phyloP scores from a whole-genome alignment of 2,888 invertebrate genomes.

The Pandemis cinnamomeana region DNA sequence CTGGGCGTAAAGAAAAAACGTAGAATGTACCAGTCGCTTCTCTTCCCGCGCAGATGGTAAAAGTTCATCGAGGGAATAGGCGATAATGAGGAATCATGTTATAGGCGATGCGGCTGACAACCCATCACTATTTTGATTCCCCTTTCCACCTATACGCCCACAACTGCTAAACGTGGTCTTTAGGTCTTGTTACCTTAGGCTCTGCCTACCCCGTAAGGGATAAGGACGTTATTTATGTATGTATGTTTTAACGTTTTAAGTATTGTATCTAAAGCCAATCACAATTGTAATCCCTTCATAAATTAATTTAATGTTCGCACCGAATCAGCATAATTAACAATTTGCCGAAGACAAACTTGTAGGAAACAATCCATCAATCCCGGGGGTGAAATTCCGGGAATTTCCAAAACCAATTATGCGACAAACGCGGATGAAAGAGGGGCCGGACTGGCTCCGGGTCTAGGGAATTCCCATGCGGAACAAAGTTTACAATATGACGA shows the following conservation, averaged over 20 bases:
- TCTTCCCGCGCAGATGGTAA: too few relatives aligned
- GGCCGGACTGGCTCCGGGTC: constrained; percentile 31
- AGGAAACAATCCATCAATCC: constrained; percentile 75
- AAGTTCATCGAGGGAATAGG: too few relatives aligned
- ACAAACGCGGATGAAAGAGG: constrained; percentile 50
- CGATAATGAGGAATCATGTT: too few relatives aligned
- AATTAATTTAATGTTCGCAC: constrained; percentile 49
- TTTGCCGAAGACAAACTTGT: constrained; percentile 67
- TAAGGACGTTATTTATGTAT: too few relatives aligned
- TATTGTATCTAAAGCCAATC: constrained; percentile 19
- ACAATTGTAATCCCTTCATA: constrained; percentile 33
- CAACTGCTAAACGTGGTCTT: too few relatives aligned
- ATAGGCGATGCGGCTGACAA: too few relatives aligned
- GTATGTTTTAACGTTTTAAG: not conserved
- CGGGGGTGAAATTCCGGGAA: constrained; percentile 46
- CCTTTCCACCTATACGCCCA: too few relatives aligned
- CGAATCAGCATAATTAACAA: constrained; percentile 77
- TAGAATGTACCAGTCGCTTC: too few relatives aligned
- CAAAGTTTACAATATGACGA: not conserved
- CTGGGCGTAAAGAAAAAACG: too few relatives aligned
- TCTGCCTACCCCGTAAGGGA: too few relatives aligned
- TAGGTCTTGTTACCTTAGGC: too few relatives aligned
- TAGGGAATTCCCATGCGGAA: not conserved
- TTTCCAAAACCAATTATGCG: constrained; percentile 69
- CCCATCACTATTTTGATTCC: too few relatives aligned